Conservation (phyloP, 2,113 vertebrate genomes). For the Nycticorax nycticorax region DNA sequence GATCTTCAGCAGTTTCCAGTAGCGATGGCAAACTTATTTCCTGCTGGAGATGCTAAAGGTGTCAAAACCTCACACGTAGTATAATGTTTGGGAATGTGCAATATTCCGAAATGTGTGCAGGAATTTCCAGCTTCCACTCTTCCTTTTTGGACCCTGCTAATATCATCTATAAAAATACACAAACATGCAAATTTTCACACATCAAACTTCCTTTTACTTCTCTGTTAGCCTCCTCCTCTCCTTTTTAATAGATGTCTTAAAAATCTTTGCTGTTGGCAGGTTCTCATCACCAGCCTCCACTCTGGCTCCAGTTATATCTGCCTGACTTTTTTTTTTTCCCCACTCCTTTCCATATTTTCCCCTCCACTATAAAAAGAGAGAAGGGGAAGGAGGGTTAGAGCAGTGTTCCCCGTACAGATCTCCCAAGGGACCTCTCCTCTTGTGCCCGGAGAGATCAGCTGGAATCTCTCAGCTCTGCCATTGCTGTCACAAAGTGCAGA, state of each 20-base stretch:
- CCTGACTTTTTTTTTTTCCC: background rate
- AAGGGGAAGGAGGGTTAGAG: background rate
- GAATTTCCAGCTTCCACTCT: constrained; percentile 10
- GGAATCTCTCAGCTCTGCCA: background rate
- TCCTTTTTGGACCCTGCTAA: constrained; percentile 21
- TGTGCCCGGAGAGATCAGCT: background rate
- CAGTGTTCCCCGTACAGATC: background rate
- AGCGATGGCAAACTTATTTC: background rate
- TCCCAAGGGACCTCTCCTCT: background rate
- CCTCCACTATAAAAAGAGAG: background rate
- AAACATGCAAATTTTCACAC: background rate
- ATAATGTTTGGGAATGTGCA: background rate
- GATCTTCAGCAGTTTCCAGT: background rate
- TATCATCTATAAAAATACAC: background rate
- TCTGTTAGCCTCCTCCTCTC: background rate
- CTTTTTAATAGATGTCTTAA: constrained; percentile 10
- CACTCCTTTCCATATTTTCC: background rate
- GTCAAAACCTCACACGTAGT: background rate
- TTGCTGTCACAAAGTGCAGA: background rate
- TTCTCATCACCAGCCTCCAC: constrained; percentile 19
- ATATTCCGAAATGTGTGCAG: background rate
- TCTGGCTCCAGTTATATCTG: background rate
- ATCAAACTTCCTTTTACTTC: constrained; percentile 13
- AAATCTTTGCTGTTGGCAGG: background rate
- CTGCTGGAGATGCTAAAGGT: background rate